These are phyloP conservation scores for Mungos mungo DNA, from an alignment of 2,113 vertebrate genomes.

Conservation along the genomic window DNA sequence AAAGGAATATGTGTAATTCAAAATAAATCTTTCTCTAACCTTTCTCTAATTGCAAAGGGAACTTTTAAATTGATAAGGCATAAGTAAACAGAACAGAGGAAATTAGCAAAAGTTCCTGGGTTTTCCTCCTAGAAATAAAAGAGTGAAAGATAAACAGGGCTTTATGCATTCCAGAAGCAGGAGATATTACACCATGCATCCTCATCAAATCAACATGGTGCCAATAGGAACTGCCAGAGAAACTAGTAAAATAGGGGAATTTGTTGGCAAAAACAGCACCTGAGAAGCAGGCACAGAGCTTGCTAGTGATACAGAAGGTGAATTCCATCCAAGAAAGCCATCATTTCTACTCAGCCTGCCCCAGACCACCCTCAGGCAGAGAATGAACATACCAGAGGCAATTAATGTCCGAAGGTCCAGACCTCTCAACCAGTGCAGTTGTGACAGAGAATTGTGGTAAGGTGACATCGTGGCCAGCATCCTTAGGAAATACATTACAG, in stretches of 20 bases:
- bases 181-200: not conserved
- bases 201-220: not conserved
- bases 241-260: not conserved
- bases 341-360: not conserved
- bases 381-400: not conserved
- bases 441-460: not conserved
- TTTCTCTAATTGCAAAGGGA: not conserved
- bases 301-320: not conserved
- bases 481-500: not conserved
- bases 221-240: conserved; percentile 1
- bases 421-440: not conserved
- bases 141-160: not conserved
- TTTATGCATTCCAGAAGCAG: not conserved
- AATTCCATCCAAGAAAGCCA: not conserved
- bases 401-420: not conserved
- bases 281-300: not conserved
- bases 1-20: conserved; percentile 31
- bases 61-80: not conserved
- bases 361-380: not conserved
- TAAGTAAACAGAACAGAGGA: not conserved
- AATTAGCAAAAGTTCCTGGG: not conserved
- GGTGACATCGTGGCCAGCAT: not conserved
- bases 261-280: not conserved
- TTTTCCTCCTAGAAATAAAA: not conserved
- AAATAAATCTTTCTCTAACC: not conserved